These are phyloP conservation scores for Alentia gelatinosa DNA, from an alignment of 2,888 invertebrate species.

Conservation along the genomic window DNA sequence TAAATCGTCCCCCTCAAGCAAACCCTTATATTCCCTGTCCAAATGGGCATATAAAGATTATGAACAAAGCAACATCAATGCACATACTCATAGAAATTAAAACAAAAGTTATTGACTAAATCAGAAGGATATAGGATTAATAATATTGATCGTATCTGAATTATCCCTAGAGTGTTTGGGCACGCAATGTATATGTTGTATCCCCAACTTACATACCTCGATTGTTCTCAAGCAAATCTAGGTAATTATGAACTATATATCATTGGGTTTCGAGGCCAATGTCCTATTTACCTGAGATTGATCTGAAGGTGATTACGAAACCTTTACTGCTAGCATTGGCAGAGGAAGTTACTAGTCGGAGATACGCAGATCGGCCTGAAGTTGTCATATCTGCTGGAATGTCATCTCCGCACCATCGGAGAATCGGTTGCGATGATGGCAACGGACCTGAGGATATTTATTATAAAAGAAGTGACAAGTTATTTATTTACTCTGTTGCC, in stretches of 20 bases:
- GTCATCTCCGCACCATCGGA: conserved; percentile 2
- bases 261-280: not conserved
- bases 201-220: not conserved
- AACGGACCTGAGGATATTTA: not conserved
- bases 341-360: not conserved
- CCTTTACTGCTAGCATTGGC: not conserved
- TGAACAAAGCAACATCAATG: too few relatives aligned
- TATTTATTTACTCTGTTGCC: too few relatives aligned
- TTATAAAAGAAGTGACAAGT: too few relatives aligned
- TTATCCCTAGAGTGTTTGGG: too few relatives aligned
- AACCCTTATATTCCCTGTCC: too few relatives aligned
- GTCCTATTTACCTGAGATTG: not conserved
- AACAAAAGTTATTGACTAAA: too few relatives aligned
- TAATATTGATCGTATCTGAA: too few relatives aligned
- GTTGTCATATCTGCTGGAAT: conserved; percentile 3
- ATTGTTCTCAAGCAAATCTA: not conserved
- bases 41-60: too few relatives aligned
- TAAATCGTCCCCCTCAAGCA: too few relatives aligned
- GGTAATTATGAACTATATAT: too few relatives aligned
- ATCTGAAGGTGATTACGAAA: not conserved
- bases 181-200: not conserved
- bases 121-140: too few relatives aligned
- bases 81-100: too few relatives aligned
- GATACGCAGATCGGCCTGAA: not conserved
- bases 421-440: not conserved